A percentile compares a stretch with the other conserved stretches of the same genome.
These are phyloP conservation scores for Muschampia plurimacula DNA, from an alignment of 2,888 invertebrate species.

Conservation along the genomic window DNA sequence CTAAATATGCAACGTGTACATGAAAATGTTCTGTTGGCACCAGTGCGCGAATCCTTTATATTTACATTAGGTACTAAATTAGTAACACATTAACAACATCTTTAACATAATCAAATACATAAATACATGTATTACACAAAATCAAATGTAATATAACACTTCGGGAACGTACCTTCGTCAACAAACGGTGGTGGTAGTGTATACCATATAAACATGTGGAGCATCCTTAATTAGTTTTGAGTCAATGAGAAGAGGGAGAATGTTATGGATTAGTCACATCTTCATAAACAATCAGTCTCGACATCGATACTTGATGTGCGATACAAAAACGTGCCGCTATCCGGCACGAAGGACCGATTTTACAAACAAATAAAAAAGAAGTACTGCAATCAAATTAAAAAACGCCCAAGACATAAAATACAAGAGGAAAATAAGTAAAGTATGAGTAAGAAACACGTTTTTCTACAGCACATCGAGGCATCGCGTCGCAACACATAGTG, in stretches of 20 bases:
- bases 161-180: slow-evolving; percentile 81
- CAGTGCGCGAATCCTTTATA: slow-evolving; percentile 61
- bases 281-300: slow-evolving; percentile 67
- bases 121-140: slow-evolving; percentile 77
- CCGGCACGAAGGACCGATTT: slow-evolving; percentile 45
- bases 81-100: slow-evolving; percentile 69
- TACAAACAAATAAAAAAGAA: neutral
- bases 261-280: slow-evolving; percentile 85
- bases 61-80: slow-evolving; percentile 55
- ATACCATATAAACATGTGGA: slow-evolving; percentile 83
- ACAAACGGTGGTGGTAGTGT: slow-evolving; percentile 82
- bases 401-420: slow-evolving; percentile 7
- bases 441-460: slow-evolving; percentile 54
- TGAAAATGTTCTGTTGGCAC: slow-evolving; percentile 64
- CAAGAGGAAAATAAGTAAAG: neutral
- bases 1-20: too few relatives aligned
- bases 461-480: slow-evolving; percentile 60
- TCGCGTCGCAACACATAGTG: slow-evolving; percentile 59
- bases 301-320: slow-evolving; percentile 58
- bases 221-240: slow-evolving; percentile 85
- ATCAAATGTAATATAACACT: slow-evolving; percentile 73
- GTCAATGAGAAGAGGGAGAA: slow-evolving; percentile 84
- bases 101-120: slow-evolving; percentile 65
- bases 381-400: slow-evolving; percentile 10
- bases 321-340: slow-evolving; percentile 61